Base-by-base conservation (phyloP, 2,113 vertebrate species). In the Nerophis lumbriciformis region DNA sequence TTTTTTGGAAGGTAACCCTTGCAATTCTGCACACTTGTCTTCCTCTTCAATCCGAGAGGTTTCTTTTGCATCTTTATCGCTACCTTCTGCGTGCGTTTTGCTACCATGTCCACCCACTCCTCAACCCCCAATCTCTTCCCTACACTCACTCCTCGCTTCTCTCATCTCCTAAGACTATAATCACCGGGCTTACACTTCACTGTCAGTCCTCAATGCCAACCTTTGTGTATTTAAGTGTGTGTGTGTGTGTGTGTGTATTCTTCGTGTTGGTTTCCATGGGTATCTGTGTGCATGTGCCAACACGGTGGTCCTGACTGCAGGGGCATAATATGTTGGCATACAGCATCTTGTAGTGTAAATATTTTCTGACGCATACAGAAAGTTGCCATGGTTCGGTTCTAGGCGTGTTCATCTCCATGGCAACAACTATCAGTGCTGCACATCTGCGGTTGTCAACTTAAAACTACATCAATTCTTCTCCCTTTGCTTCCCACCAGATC, bases 401-500 rank as follows among this genome's bases (percentile, higher is more conserved):
- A 7, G 8, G 6, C n/a, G n/a, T 51, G 6, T 51, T 51, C 49
- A 4, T 51, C 49, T 51, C 16, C 49, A 51, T 51, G 13, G 49
- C 9, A 3, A 50, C 48, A 8, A 51, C 15, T 16, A 51, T 45
- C 42, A 45, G 42, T 11, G 1, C 42, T 5, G 6, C 10, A 12
- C 42, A 45, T 45, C 42, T 11, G 10, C 10, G 4, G 42, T 16
- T 51, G 49, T 51, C 4, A 16, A n/a, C n/a, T 15, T 51, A 2
- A 10, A 19, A 51, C 49, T 7, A 5, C 8, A 51, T 45, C 3
- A 51, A 10, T 6, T 6, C 13, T n/a, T 14, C 16, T 50, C 48
- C 4, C 8, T 50, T 14, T 16, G 16, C 49, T 35, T 19, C 28
- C 15, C 1, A 85, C 81, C 90, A 98, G 95, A 98, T 83, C 95